These are phyloP conservation scores for Meteorus colon DNA, from an alignment of 2,888 invertebrate species.

Conservation along the genomic window DNA sequence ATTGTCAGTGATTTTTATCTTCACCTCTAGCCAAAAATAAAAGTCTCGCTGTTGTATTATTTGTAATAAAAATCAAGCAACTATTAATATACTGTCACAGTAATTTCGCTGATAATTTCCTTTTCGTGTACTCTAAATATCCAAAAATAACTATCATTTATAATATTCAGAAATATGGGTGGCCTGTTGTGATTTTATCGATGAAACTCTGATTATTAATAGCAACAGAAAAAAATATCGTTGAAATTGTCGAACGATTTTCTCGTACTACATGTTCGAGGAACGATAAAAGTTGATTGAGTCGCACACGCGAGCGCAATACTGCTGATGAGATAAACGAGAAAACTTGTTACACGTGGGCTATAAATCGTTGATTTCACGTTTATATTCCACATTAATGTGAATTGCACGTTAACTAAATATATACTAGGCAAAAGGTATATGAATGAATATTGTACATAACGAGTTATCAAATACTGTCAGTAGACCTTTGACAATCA, in stretches of 20 bases:
- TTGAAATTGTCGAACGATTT: slow-evolving; percentile 14
- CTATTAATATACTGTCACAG: too few relatives aligned
- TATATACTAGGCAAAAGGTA: neutral
- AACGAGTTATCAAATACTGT: slow-evolving; percentile 23
- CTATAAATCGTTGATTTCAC: slow-evolving; percentile 33
- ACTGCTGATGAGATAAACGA: slow-evolving; percentile 20
- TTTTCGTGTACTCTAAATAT: neutral
- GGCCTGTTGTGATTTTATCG: neutral
- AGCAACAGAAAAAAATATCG: slow-evolving; percentile 20
- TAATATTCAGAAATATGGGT: neutral
- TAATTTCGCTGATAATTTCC: too few relatives aligned
- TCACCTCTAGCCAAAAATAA: too few relatives aligned
- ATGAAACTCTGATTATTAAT: slow-evolving; percentile 6
- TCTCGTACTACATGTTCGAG: slow-evolving; percentile 11
- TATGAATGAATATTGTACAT: neutral
- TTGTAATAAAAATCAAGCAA: too few relatives aligned
- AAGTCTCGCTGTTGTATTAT: too few relatives aligned
- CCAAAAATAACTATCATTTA: neutral
- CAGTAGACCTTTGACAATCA: slow-evolving; percentile 28
- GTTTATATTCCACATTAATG: slow-evolving; percentile 18
- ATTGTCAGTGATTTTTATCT: too few relatives aligned
- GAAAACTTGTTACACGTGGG: slow-evolving; percentile 26
- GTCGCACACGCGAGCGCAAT: slow-evolving; percentile 31
- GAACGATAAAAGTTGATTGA: slow-evolving; percentile 34
- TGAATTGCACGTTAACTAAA: slow-evolving; percentile 9